Conservation (phyloP, 2,797 vertebrate genomes). For the Carcharodon carcharias region DNA sequence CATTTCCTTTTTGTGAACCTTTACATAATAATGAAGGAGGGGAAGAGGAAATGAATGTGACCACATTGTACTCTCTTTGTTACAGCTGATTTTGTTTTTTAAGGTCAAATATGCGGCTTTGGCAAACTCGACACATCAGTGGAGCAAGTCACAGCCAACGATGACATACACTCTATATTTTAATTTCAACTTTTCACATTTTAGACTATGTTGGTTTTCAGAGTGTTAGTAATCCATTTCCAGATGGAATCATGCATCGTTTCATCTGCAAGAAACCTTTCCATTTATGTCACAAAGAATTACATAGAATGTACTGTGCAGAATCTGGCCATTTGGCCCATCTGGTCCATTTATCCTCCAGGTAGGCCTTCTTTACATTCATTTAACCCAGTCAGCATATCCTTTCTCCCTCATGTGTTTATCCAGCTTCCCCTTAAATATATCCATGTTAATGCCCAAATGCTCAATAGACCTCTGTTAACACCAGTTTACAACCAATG, state of each 20-base stretch:
- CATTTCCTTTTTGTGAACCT: background rate
- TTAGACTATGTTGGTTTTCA: background rate
- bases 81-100: background rate
- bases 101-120: conserved; percentile 16
- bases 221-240: background rate
- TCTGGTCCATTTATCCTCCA: background rate
- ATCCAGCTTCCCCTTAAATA: background rate
- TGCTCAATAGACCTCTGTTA: background rate
- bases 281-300: background rate
- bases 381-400: background rate
- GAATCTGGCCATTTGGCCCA: background rate
- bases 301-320: background rate
- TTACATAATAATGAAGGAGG: background rate
- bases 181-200: background rate
- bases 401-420: background rate
- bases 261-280: background rate
- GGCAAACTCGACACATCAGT: background rate
- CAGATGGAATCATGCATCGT: background rate
- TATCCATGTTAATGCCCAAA: background rate
- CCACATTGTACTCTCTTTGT: background rate
- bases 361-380: background rate
- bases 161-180: background rate
- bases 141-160: background rate
- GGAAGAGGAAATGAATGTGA: conserved; percentile 4
- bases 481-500: background rate